Conservation (phyloP, 2,888 invertebrate species). For the Tipula helvola region DNA sequence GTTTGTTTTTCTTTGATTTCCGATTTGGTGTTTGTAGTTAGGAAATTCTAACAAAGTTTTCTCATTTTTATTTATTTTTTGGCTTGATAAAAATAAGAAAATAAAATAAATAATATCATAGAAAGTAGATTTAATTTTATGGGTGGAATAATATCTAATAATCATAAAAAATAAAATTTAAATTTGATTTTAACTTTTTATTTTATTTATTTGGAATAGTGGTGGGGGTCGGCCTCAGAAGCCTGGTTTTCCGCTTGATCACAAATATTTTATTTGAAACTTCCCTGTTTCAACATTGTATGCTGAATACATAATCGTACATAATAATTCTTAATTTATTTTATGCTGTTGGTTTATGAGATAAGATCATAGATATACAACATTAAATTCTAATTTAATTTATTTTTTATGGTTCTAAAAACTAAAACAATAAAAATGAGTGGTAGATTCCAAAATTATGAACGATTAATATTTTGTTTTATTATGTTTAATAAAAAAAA, state of each 20-base stretch:
- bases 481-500: background rate
- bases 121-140: background rate
- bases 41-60: background rate
- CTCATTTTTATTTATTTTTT: background rate
- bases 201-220: background rate
- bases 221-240: background rate
- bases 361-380: too few relatives aligned
- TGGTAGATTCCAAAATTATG: too few relatives aligned
- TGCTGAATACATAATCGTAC: too few relatives aligned
- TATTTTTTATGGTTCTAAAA: too few relatives aligned
- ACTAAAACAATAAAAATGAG: too few relatives aligned
- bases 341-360: too few relatives aligned
- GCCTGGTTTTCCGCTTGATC: background rate
- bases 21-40: background rate
- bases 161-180: background rate
- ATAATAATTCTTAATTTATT: too few relatives aligned
- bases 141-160: background rate
- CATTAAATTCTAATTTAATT: too few relatives aligned
- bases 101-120: background rate
- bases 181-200: background rate
- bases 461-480: too few relatives aligned
- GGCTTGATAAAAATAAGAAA: background rate
- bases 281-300: too few relatives aligned
- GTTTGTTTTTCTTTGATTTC: slow-evolving; percentile 8
- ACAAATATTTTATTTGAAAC: too few relatives aligned